These are phyloP conservation scores for Machaerirhynchus nigripectus DNA, from an alignment of 2,113 vertebrate genomes.

Conservation along the genomic window DNA sequence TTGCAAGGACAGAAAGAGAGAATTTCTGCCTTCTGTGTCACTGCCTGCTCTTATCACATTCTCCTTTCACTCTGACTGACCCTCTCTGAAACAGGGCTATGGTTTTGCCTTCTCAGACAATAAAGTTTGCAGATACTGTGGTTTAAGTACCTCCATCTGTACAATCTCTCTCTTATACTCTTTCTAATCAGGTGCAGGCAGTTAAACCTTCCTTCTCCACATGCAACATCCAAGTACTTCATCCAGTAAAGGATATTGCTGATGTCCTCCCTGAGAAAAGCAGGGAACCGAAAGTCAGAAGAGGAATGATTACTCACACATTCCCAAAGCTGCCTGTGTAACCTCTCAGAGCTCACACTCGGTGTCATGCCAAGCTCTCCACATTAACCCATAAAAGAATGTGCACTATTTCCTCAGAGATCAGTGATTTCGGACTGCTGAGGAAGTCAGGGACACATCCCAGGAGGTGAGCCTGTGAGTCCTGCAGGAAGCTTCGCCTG, in stretches of 20 bases:
- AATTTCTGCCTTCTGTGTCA: not conserved
- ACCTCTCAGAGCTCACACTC: not conserved
- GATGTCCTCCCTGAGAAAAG: not conserved
- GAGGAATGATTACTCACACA: not conserved
- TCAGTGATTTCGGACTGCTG: not conserved
- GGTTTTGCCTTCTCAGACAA: not conserved
- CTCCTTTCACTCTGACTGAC: not conserved
- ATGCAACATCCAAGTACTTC: not conserved
- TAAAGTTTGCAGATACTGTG: not conserved
- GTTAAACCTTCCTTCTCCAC: not conserved
- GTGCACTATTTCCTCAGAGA: not conserved
- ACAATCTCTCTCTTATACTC: not conserved
- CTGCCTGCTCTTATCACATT: not conserved
- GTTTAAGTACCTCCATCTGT: not conserved
- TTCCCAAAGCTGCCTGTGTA: not conserved
- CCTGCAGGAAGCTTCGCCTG: not conserved
- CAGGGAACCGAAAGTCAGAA: not conserved
- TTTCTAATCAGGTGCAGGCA: not conserved
- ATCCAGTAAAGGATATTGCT: not conserved
- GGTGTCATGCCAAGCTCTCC: not conserved
- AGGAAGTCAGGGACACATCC: not conserved
- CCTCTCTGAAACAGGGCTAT: not conserved
- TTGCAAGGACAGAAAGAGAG: not conserved
- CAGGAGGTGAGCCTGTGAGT: not conserved
- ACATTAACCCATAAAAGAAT: not conserved